Percentiles rank a stretch among this genome's conserved stretches.
These are phyloP conservation scores for Drosophila insularis DNA, from an alignment of 1,140 invertebrate genomes.

Conservation along the genomic window DNA sequence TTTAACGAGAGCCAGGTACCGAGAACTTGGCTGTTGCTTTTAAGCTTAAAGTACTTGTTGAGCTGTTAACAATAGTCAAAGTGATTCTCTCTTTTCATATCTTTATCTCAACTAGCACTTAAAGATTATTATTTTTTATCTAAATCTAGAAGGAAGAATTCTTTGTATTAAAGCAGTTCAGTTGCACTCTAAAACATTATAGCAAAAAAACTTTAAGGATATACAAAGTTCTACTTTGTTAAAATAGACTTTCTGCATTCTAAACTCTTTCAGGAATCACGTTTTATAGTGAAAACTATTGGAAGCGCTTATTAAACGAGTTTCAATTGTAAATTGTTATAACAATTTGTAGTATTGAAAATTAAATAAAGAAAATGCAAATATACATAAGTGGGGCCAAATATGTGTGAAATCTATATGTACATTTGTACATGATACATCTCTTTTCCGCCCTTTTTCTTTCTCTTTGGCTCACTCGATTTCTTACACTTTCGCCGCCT, in stretches of 20 bases:
- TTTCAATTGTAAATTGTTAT: background rate
- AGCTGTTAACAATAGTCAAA: too few species aligned
- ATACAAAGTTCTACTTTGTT: background rate
- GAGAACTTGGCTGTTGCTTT: too few species aligned
- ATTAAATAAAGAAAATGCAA: constrained; percentile 13
- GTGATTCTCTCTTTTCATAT: too few species aligned
- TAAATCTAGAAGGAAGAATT: too few species aligned
- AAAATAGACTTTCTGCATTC: background rate
- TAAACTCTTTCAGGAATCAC: background rate
- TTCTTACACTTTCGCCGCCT: background rate
- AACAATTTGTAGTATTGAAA: background rate
- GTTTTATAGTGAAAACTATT: background rate
- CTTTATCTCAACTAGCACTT: too few species aligned
- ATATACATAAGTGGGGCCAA: constrained; percentile 17
- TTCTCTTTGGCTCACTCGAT: background rate
- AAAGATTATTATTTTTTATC: too few species aligned
- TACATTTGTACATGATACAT: background rate
- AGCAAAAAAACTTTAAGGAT: background rate
- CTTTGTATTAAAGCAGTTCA: too few species aligned
- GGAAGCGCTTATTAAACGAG: background rate
- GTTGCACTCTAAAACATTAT: too few species aligned
- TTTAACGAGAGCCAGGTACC: too few species aligned
- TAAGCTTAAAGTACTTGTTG: too few species aligned
- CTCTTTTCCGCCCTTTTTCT: background rate
- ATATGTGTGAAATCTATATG: constrained; percentile 16